Conservation (phyloP, 2,888 invertebrate genomes). For the Lingula anatina region DNA sequence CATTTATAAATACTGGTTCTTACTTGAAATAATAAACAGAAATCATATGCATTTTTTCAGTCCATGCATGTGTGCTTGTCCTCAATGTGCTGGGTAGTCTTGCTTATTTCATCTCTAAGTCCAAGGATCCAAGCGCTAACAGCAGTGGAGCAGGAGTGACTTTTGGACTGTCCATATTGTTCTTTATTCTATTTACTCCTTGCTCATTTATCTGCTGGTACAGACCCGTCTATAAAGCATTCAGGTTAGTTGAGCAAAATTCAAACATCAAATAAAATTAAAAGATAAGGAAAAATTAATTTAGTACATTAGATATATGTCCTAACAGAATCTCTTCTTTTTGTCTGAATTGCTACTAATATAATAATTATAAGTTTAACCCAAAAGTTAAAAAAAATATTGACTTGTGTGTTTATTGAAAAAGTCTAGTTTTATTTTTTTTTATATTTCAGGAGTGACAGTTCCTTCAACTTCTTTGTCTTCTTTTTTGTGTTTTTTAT, state of each 20-base stretch:
- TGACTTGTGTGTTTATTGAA: no score
- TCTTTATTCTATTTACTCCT: conserved; percentile 85
- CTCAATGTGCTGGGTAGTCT: conserved; percentile 80
- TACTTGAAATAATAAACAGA: conserved; percentile 1
- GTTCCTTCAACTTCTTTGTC: conserved; percentile 99
- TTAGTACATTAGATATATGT: no score
- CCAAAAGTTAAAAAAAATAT: no score
- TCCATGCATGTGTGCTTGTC: conserved; percentile 80
- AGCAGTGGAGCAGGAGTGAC: conserved; percentile 59
- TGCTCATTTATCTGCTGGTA: conserved; percentile 99
- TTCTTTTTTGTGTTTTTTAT: conserved; percentile 92
- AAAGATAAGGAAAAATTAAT: no score
- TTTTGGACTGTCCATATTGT: conserved; percentile 85
- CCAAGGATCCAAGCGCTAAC: no score
- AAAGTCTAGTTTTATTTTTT: no score
- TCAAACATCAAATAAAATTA: no score
- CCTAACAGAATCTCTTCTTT: no score
- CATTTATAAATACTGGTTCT: neutral
- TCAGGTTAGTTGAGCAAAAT: conserved; percentile 59
- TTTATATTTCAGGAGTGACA: conserved; percentile 87
- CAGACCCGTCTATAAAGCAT: conserved; percentile 97
- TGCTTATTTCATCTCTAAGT: no score
- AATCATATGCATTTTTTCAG: conserved; percentile 59
- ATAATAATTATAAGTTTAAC: no score
- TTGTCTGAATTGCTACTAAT: no score